Evolutionary conservation across 2,113 vertebrate genomes (phyloP), one percentile per base, ranked within the genome.

Genomic region (Edolisoma coerulescens): DNA sequence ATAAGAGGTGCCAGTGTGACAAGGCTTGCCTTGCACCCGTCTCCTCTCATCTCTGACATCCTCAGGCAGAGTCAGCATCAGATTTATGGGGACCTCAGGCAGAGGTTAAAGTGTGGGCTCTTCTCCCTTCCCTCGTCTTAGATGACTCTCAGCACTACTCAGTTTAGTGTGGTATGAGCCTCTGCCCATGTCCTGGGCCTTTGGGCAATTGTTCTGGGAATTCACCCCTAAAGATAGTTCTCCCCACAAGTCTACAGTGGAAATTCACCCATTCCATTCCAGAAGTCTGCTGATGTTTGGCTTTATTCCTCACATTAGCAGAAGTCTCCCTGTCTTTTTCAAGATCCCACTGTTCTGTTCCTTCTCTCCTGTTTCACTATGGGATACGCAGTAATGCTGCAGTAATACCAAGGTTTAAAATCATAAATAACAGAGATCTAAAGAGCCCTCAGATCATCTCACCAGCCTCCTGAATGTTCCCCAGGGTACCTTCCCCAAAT

Each of bases 401-500:
- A 47, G 27, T 45, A 87, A 75, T 57, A 53, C 12, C 16, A 49
- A 59, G 23, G 22, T 82, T 87, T 91, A 91, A 84, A 94, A 84
- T 75, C 52, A 91, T 65, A 84, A 91, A 68, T 61, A 95, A 33
- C 49, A 84, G 60, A 87, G 74, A 91, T 94, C 81, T 82, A 92
- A 96, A 87, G 61, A 92, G 6, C 26, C 56, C 22, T 84, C 77
- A 82, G 57, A 87, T 69, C 73, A 91, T 75, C 94, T 92, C 89
- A 78, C 37, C 30, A 57, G 41, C 7, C 37, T 92, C 20, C 47
- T 75, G 71, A 91, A 49, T 73, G 18, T 64, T 93, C 89, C 87
- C 94, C 41, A 47, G 83, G 28, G 94, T 45, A 93, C 64, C 27
- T 93, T 89, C 68, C 52, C 76, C 93, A 90, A 87, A 95, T 96